Evolutionary conservation across 2,888 invertebrate genomes (phyloP).

Genomic region (Byasa hedistus): DNA sequence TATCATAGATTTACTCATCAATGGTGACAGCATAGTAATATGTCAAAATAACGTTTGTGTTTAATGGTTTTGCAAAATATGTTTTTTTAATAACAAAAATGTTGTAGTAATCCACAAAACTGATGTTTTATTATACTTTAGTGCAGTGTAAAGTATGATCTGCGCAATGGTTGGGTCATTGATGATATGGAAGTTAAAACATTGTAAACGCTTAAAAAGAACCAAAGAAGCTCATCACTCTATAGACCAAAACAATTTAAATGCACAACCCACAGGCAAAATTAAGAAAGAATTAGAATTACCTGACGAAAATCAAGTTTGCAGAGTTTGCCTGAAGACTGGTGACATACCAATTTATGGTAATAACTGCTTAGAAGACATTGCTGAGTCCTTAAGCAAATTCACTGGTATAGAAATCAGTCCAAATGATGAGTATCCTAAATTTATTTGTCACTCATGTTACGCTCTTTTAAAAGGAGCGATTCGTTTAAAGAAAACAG

Average conservation of each 20-base stretch:
- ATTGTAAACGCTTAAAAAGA: constrained; percentile 43
- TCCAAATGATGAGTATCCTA: constrained; percentile 55
- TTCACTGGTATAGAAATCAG: constrained; percentile 55
- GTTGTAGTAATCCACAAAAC: not conserved
- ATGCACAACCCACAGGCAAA: not conserved
- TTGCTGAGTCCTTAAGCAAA: constrained; percentile 47
- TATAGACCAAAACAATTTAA: constrained; percentile 30
- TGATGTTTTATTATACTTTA: not conserved
- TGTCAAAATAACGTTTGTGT: not conserved
- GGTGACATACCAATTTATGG: constrained; percentile 61
- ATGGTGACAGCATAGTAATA: not conserved
- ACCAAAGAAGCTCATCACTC: constrained; percentile 27
- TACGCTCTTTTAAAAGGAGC: constrained; percentile 58
- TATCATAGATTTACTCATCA: not conserved
- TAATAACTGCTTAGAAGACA: constrained; percentile 39
- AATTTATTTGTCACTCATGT: constrained; percentile 60
- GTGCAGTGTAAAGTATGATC: not conserved
- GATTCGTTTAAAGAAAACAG: constrained; percentile 62
- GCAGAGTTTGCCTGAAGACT: constrained; percentile 64
- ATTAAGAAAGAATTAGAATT: constrained; percentile 30
- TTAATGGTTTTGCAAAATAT: not conserved
- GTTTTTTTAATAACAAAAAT: not conserved
- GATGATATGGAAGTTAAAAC: constrained; percentile 54
- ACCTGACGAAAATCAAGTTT: constrained; percentile 38
- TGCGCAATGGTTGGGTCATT: constrained; percentile 50